A percentile compares a stretch with the other conserved stretches of the same genome.
Evolutionary conservation across 2,113 vertebrate species (phyloP).

Genomic region (Dryoscopus gambensis): DNA sequence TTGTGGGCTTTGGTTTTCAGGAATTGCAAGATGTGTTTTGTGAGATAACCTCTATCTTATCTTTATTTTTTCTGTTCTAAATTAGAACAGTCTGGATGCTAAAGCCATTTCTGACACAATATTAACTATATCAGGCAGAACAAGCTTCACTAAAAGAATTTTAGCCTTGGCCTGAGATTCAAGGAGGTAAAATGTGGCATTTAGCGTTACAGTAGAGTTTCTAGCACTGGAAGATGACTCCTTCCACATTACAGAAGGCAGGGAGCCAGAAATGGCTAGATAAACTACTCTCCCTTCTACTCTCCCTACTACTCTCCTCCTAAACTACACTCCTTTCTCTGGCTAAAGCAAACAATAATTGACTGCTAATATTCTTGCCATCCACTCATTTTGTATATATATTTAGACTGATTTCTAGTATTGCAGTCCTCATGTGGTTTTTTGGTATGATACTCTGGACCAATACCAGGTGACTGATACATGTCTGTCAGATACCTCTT

Average conservation of each 20-base stretch:
- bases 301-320: too few relatives aligned
- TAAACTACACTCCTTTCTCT: not conserved
- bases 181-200: not conserved
- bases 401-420: not conserved
- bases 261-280: not conserved
- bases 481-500: not conserved
- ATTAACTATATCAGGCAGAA: not conserved
- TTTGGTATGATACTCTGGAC: not conserved
- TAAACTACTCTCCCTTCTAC: not conserved
- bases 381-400: not conserved
- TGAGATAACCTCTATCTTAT: not conserved
- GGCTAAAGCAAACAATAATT: not conserved
- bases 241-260: not conserved
- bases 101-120: not conserved
- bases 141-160: not conserved
- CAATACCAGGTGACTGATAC: not conserved
- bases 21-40: not conserved
- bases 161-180: not conserved
- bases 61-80: not conserved
- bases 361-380: not conserved
- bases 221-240: not conserved
- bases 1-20: not conserved
- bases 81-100: not conserved
- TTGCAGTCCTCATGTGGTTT: not conserved
- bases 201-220: not conserved